Base-by-base conservation (phyloP, 2,797 vertebrate species). In the Micromesistius poutassou region DNA sequence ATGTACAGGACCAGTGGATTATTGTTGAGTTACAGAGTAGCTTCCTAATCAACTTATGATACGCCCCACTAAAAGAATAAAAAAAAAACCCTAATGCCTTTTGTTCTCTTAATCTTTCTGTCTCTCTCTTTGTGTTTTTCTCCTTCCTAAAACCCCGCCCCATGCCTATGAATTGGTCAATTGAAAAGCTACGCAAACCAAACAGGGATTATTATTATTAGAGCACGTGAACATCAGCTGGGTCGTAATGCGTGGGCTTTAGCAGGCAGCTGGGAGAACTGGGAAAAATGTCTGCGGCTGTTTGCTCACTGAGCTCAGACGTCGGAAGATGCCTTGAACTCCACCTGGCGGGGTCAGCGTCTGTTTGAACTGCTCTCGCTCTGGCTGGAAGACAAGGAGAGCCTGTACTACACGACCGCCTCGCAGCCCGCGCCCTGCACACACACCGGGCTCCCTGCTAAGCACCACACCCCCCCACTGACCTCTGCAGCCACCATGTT, bases 301-400 rank as follows among this genome's bases (percentile, higher is more conserved):
- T 85, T 86, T 78, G 77, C 72, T 76, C 33, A 68, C 30, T 74
- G 73, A 78, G 76, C 30, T 77, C 42, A 74, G 79, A 76, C 80
- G 79, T 86, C 78, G 81, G 75, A 81, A 31, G 82, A 82, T 80
- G 78, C 68, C 79, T 77, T 80, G 77, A 83, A 74, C 78, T 80
- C 73, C 70, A 50, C 36, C n/a, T 30, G 22, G 72, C 1, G 71
- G 76, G 82, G 81, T 77, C 78, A 73, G 77, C 46, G 40, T 81
- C 71, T 82, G 76, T 84, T 82, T 83, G 77, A 79, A 50, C 36
- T 66, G 77, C 46, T 76, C 73, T 36, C 75, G 42, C 40, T 79
- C 76, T 72, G 71, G 33, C 80, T 36, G 62, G 76, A 75, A 82
- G 82, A 82, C 80, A 81, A 83, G 80, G 70, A 79, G 83, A 77